Evolutionary conservation across 2,797 vertebrate species (phyloP).

Genomic region (Propithecus deckenii): DNA sequence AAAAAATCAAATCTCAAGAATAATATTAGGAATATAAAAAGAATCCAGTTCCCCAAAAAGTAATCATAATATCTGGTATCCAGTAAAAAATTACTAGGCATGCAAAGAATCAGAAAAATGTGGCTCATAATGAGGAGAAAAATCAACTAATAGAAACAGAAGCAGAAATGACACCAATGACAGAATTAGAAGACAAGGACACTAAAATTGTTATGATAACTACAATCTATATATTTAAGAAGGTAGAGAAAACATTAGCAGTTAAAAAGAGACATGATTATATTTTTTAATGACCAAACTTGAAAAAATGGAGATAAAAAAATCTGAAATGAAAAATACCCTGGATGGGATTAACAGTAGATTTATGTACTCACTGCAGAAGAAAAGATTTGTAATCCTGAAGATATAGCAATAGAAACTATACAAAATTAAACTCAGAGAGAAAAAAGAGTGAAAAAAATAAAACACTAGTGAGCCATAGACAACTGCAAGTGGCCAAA

Average conservation of each 20-base stretch:
- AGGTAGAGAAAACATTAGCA: background rate
- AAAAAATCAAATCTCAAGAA: background rate
- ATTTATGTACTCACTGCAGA: background rate
- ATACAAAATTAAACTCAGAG: background rate
- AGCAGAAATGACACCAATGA: background rate
- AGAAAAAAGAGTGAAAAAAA: background rate
- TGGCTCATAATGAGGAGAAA: background rate
- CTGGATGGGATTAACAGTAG: background rate
- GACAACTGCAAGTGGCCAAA: background rate
- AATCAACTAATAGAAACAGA: background rate
- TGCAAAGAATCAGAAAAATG: background rate
- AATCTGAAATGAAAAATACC: background rate
- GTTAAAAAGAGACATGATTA: background rate
- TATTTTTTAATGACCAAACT: background rate
- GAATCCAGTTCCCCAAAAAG: background rate
- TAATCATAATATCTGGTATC: background rate
- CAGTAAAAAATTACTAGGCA: background rate
- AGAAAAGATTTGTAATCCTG: background rate
- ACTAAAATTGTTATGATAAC: background rate
- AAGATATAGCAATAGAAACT: background rate
- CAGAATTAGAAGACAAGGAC: background rate
- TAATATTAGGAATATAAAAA: background rate
- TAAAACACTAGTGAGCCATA: background rate
- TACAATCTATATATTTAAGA: background rate
- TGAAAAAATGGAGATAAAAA: background rate